Evolutionary conservation across 2,113 vertebrate genomes (phyloP), one percentile per base, ranked within the genome.

Genomic region (Rynchops niger): DNA sequence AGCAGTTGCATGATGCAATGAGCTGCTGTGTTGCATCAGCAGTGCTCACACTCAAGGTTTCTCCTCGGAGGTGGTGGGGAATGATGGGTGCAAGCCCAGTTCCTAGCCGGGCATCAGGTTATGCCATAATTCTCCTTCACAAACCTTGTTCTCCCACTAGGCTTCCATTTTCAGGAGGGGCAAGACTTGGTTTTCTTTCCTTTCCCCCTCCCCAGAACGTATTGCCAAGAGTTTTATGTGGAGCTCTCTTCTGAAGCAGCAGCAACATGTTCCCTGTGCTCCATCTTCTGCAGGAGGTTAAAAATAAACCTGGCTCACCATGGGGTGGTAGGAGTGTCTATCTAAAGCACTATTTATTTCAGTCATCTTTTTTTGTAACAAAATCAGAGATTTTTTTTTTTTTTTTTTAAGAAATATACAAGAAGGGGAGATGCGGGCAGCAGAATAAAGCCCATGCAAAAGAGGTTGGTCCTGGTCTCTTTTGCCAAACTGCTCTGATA

Each of bases 11-110:
- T 95, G 91, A 89, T 94, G 86, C 93, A 97, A 97, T 5, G 45
- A 87, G 62, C 42, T 82, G 26, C 38, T 32, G 81, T 36, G 38
- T 96, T 97, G 74, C 93, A 97, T 95, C 94, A 97, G 89, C 83
- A 67, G 38, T 0, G 1, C 76, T 32, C 25, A 4, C 2, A 17
- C 1, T 2, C 29, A 5, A 16, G 59, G 65, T 10, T 52, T 15
- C 2, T 16, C 62, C 19, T 7, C 29, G 9, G 11, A 43, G 9
- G 4, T 25, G 23, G 7, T 0, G 5, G 50, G 15, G 14, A 9
- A 26, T 5, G 36, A 62, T 2, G 32, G 47, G 30, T 42, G 58
- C 40, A 21, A 55, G 77, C 69, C 27, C 50, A 82, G 6, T 21
- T 63, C 16, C 11, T 19, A 9, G 22, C 9, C 66, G 30, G 11